These are phyloP conservation scores for Eulacestoma nigropectus DNA, from an alignment of 2,113 vertebrate genomes.

Conservation along the genomic window DNA sequence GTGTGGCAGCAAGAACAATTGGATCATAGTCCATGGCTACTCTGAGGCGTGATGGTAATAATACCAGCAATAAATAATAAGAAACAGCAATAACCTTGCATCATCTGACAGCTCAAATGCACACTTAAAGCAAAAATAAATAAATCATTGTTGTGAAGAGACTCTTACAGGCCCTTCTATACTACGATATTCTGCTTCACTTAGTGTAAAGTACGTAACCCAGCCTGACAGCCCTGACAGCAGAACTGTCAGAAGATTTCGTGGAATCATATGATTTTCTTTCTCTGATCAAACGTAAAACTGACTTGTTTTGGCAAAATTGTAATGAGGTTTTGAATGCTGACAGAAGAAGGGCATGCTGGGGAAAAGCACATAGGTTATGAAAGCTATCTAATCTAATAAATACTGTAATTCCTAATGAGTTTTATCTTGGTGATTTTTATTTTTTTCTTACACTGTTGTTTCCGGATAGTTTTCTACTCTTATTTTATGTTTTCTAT, in stretches of 20 bases:
- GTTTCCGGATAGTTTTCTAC: not conserved
- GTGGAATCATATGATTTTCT: not conserved
- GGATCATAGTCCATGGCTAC: not conserved
- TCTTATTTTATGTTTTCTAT: not conserved
- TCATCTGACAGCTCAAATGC: not conserved
- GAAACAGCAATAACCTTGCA: not conserved
- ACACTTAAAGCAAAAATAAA: constrained; percentile 17
- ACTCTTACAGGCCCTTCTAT: not conserved
- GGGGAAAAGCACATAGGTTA: not conserved
- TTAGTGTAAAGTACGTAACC: not conserved
- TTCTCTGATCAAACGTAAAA: constrained; percentile 25
- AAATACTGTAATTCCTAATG: not conserved
- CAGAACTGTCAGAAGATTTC: constrained; percentile 38
- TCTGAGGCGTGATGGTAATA: not conserved
- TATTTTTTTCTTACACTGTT: not conserved
- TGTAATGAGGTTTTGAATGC: not conserved
- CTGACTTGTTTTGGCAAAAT: constrained; percentile 18
- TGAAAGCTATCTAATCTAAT: not conserved
- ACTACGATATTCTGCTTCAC: not conserved
- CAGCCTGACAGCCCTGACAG: constrained; percentile 25
- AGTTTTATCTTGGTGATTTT: not conserved
- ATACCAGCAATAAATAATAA: not conserved
- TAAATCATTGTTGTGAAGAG: not conserved
- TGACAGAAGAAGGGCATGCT: not conserved
- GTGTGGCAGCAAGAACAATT: not conserved